Conservation (phyloP, 2,888 invertebrate genomes). For the Tipula vernalis region DNA sequence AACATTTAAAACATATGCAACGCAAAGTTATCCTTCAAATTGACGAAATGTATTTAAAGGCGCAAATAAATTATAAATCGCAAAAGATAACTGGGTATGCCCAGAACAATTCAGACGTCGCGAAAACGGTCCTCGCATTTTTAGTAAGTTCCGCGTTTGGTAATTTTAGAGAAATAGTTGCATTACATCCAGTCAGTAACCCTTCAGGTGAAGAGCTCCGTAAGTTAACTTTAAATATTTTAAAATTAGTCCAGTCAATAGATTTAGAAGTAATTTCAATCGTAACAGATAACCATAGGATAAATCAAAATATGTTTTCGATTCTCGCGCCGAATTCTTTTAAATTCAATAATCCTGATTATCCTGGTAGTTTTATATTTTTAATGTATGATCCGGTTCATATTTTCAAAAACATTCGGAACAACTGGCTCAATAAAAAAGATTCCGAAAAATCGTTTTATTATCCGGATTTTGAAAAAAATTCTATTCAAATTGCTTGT, state of each 20-base stretch:
- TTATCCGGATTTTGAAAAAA: conserved; percentile 5
- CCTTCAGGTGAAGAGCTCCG: not conserved
- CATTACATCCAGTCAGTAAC: not conserved
- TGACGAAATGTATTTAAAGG: conserved; percentile 6
- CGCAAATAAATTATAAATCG: not conserved
- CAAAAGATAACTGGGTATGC: not conserved
- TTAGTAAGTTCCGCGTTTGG: too few relatives aligned
- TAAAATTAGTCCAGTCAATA: not conserved
- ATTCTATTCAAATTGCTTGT: too few relatives aligned
- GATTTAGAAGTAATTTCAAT: not conserved
- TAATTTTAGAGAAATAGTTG: not conserved
- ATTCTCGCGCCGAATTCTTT: not conserved
- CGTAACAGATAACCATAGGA: not conserved
- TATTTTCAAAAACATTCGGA: conserved; percentile 8
- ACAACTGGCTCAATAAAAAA: not conserved
- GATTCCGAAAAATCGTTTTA: not conserved
- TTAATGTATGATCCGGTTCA: not conserved
- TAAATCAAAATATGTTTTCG: conserved; percentile 8
- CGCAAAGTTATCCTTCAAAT: not conserved
- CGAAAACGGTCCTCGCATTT: not conserved
- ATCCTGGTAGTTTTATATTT: not conserved
- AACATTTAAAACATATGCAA: not conserved
- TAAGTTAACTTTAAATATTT: not conserved
- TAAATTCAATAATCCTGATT: not conserved
- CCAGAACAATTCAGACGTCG: not conserved